Evolutionary conservation across 2,113 vertebrate species (phyloP), one percentile per base, ranked within the genome.

Genomic region (Melanerpes aurifrons): DNA sequence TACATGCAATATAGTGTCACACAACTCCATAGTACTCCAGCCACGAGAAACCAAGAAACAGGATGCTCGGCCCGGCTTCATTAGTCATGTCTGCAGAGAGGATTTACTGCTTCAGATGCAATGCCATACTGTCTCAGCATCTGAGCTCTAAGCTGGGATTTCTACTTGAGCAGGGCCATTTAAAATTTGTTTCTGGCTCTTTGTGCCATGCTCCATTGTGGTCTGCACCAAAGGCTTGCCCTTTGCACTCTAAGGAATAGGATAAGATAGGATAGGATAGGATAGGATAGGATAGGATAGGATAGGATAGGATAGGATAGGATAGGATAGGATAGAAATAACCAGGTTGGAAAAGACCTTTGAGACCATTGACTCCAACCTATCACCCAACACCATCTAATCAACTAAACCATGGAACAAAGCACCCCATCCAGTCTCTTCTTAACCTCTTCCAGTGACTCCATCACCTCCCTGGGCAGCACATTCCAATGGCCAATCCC

Each of bases 201-300:
- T 67, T 48, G 40, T 37, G 15, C 26, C 2, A 0, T 58, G 50
- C 16, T 66, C 16, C 9, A 1, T 56, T 7, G 7, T 15, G 18
- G 26, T 26, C n/a, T 58, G 47, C n/a, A 67, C 6, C 21, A 47
- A 6, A 76, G 61, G 17, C 28, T 10, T 64, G 25, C 32, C 26
- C 12, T 71, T 67, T 6, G 2, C 31, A 6, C 25, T 25, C 4
- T n/a, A 20, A 68, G 28, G 40, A 40, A 40, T 40, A 40, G 40
- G 11, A 40, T 40, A 40, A 11, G 11, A 40, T 40, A 40, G 40
- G 11, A 40, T 40, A 40, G 40, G 11, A 40, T 40, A 40, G 40
- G 11, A 40, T 40, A 40, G 40, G 11, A 40, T 40, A 40, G 40
- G 11, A 40, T 40, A 40, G 40, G 11, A 40, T 40, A 40, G 40